phyloP scores from a whole-genome alignment of 2,797 vertebrate genomes.

The Trachurus trachurus region DNA sequence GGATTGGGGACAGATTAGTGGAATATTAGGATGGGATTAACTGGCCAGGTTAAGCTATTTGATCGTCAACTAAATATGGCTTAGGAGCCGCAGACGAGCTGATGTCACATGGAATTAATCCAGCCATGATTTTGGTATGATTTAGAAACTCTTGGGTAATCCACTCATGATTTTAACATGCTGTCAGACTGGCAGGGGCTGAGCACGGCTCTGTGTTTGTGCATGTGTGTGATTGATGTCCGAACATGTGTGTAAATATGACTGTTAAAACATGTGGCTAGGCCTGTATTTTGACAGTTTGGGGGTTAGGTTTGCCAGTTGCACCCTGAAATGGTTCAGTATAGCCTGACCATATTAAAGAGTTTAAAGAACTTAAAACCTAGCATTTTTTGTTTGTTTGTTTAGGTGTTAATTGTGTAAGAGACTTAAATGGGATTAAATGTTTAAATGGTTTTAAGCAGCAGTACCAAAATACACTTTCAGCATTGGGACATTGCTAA shows the following conservation, averaged over 20 bases:
- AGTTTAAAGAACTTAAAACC: too few species aligned
- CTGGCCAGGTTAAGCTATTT: conserved; percentile 82
- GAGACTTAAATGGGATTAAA: neutral
- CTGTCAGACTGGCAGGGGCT: conserved; percentile 49
- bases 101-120: conserved; percentile 80
- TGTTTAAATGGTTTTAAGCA: too few species aligned
- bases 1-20: conserved; percentile 82
- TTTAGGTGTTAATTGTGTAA: neutral
- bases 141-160: conserved; percentile 78
- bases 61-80: conserved; percentile 83
- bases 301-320: too few species aligned
- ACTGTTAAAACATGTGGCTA: neutral
- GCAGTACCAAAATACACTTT: neutral
- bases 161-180: conserved; percentile 78
- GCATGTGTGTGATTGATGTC: conserved; percentile 41
- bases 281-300: neutral
- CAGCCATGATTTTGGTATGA: conserved; percentile 76
- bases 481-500: neutral
- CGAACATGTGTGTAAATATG: conserved; percentile 28
- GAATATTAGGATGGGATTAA: conserved; percentile 82
- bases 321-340: neutral
- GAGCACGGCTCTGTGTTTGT: conserved; percentile 22
- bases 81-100: conserved; percentile 75
- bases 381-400: too few species aligned
- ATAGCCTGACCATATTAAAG: neutral